Conservation (phyloP, 2,113 vertebrate genomes). For the Crotophaga sulcirostris region DNA sequence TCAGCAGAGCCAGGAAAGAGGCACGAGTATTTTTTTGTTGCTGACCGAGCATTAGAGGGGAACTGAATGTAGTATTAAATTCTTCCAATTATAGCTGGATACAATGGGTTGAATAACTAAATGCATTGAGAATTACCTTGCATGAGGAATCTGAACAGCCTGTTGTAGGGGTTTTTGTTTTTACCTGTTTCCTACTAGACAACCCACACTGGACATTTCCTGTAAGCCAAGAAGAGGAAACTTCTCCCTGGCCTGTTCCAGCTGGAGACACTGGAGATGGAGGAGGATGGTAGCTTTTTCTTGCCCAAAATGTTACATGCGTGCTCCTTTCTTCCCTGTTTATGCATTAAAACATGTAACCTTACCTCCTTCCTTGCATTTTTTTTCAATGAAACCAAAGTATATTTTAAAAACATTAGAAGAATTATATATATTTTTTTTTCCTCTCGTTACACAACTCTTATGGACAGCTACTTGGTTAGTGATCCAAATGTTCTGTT, state of each 20-base stretch:
- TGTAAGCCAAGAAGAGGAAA: background rate
- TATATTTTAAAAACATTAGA: background rate
- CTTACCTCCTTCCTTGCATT: background rate
- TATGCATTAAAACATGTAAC: background rate
- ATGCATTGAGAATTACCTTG: background rate
- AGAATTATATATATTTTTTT: background rate
- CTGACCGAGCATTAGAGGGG: conserved; percentile 2
- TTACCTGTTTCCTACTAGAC: background rate
- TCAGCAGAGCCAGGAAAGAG: background rate
- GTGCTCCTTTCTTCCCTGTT: background rate
- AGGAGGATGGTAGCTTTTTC: background rate
- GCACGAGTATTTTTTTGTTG: background rate
- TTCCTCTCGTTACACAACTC: background rate
- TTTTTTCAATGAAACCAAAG: background rate
- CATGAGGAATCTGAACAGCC: background rate
- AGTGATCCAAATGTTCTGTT: background rate
- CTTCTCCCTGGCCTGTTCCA: background rate
- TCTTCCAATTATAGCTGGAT: background rate
- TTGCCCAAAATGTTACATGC: background rate
- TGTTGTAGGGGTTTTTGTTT: background rate
- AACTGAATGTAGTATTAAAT: background rate
- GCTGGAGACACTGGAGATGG: background rate
- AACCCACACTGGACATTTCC: background rate
- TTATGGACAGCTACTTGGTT: background rate
- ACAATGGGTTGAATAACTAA: background rate